phyloP scores from a whole-genome alignment of 2,113 vertebrate genomes.

The Passer domesticus region DNA sequence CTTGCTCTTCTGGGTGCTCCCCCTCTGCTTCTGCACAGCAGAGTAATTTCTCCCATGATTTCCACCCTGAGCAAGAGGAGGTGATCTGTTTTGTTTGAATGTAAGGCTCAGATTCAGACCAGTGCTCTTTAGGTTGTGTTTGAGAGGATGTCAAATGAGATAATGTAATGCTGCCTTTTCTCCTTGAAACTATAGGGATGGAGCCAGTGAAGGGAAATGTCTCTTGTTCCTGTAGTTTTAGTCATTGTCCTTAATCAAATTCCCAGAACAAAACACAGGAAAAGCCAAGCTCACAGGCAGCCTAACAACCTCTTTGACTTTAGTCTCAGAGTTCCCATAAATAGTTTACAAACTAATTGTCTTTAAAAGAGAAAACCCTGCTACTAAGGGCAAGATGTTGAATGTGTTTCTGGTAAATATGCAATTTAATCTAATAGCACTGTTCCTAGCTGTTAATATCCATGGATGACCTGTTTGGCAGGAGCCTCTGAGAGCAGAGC shows the following conservation, averaged over 20 bases:
- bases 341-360: constrained; percentile 19
- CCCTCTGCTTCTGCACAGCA: not conserved
- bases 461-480: not conserved
- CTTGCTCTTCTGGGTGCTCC: not conserved
- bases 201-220: not conserved
- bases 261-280: not conserved
- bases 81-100: not conserved
- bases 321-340: not conserved
- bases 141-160: not conserved
- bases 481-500: not conserved
- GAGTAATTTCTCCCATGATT: not conserved
- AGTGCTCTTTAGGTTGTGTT: not conserved
- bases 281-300: not conserved
- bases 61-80: not conserved
- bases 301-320: not conserved
- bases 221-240: not conserved
- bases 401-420: constrained; percentile 10
- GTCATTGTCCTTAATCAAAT: not conserved
- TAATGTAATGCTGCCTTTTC: not conserved
- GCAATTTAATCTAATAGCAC: not conserved
- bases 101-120: not conserved
- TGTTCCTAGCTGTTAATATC: constrained; percentile 3
- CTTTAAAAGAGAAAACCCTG: not conserved
- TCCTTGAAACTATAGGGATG: not conserved
- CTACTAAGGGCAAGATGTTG: not conserved